Base-by-base conservation (phyloP, 2,113 vertebrate genomes). In the Formicarius rufipectus region DNA sequence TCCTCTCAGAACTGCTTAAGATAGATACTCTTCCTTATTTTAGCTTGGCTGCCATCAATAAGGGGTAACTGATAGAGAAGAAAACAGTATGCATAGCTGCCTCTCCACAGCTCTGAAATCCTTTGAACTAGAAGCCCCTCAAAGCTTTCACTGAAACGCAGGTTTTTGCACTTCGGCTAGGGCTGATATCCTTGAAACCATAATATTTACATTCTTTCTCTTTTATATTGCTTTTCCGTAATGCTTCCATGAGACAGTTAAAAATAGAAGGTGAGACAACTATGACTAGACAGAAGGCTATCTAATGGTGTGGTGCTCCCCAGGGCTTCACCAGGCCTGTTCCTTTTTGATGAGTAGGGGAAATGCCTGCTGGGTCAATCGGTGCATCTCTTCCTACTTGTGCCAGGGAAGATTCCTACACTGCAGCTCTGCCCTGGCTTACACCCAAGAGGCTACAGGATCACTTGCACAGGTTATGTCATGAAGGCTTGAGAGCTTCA, bases 201-300 rank as follows among this genome's bases (percentile, higher is more conserved):
- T 92, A 96, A 97, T 87, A 93, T 96, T 95, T 96, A 96, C 87
- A 94, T 96, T 97, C 91, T 93, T 93, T 77, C 66, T 75, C 56
- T 81, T 89, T 91, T 60, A 74, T 84, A 89, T 53, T 68, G 50
- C 90, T 92, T 95, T 86, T 82, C 74, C 84, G 71, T 64, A 93
- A 89, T 66, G 67, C 87, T 96, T 93, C 62, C 75, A 77, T 3
- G 50, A 87, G 87, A 67, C 75, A 28, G 88, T 88, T 91, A 86
- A 86, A 96, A 96, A 96, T 33, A 73, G 80, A 91, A 89, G 87
- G 89, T 69, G 88, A 93, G 82, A 47, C 50, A 33, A n/a, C 67
- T 71, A 0, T 12, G 94, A 86, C 66, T 53, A 74, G 77, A 82
- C 84, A 84, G 91, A 42, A 81, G 78, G 73, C 64, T 72, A 20